Conservation (phyloP, 2,113 vertebrate genomes). For the Labrus mixtus region DNA sequence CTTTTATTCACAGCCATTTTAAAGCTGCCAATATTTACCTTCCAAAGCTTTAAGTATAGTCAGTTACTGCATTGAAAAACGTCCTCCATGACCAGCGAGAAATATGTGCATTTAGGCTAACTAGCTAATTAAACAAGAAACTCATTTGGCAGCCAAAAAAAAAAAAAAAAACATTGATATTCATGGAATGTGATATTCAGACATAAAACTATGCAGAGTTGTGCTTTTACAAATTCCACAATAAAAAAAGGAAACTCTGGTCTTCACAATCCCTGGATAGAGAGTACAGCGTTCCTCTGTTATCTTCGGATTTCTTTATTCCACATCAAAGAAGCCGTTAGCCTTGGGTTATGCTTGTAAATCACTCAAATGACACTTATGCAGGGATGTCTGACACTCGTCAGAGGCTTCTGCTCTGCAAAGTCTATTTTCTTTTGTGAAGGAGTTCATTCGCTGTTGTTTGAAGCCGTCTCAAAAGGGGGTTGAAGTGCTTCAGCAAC, state of each 20-base stretch:
- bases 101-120: constrained; percentile 46
- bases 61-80: constrained; percentile 23
- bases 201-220: constrained; percentile 60
- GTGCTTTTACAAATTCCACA: constrained; percentile 41
- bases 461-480: constrained; percentile 64
- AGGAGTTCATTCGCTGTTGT: constrained; percentile 59
- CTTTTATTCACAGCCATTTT: constrained; percentile 35
- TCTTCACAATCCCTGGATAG: constrained; percentile 35
- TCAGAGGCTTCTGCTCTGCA: constrained; percentile 45
- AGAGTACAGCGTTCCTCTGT: constrained; percentile 47
- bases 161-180: constrained; percentile 58
- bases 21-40: constrained; percentile 48
- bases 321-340: constrained; percentile 67
- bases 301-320: constrained; percentile 65
- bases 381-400: constrained; percentile 60
- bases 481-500: constrained; percentile 39
- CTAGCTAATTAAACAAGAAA: constrained; percentile 71
- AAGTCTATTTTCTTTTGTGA: constrained; percentile 66
- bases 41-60: constrained; percentile 41
- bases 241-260: constrained; percentile 26
- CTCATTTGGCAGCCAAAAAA: constrained; percentile 51
- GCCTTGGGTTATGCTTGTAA: constrained; percentile 71
- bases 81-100: constrained; percentile 60
- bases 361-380: constrained; percentile 74
- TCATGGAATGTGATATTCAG: constrained; percentile 58